Conservation (phyloP, 2,797 vertebrate species). For the Squalus acanthias region DNA sequence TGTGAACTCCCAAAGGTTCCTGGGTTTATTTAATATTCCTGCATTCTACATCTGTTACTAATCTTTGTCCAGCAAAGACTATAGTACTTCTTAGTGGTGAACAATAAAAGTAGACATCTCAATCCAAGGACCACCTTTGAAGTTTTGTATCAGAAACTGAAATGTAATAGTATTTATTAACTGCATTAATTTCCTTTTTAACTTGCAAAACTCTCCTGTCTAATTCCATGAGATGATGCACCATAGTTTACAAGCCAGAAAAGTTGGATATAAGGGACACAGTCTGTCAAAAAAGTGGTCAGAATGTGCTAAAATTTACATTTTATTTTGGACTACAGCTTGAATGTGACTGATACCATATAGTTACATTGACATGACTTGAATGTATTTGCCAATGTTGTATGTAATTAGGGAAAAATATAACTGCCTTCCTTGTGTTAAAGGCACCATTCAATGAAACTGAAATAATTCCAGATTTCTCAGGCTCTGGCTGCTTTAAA, state of each 20-base stretch:
- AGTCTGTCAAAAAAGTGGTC: neutral
- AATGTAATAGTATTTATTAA: conserved; percentile 24
- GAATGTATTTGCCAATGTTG: conserved; percentile 25
- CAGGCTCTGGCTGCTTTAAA: neutral
- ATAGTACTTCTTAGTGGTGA: neutral
- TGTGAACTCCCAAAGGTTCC: neutral
- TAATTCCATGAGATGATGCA: neutral
- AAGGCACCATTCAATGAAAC: neutral
- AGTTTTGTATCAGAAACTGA: neutral
- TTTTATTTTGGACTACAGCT: neutral
- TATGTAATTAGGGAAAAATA: neutral
- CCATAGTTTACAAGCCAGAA: neutral
- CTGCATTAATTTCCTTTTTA: neutral
- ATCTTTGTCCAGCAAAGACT: neutral
- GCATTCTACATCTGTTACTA: neutral
- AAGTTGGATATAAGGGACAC: neutral
- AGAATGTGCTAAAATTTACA: neutral
- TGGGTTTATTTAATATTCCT: neutral
- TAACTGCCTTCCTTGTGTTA: neutral
- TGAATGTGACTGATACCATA: neutral
- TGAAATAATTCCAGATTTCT: conserved; percentile 6
- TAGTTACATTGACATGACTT: neutral
- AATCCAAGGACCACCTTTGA: neutral
- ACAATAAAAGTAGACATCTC: neutral
- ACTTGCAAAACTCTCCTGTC: neutral